Percentiles rank a stretch among this genome's conserved stretches.
phyloP scores from a whole-genome alignment of 1,140 invertebrate species.

The Ylistrum balloti region DNA sequence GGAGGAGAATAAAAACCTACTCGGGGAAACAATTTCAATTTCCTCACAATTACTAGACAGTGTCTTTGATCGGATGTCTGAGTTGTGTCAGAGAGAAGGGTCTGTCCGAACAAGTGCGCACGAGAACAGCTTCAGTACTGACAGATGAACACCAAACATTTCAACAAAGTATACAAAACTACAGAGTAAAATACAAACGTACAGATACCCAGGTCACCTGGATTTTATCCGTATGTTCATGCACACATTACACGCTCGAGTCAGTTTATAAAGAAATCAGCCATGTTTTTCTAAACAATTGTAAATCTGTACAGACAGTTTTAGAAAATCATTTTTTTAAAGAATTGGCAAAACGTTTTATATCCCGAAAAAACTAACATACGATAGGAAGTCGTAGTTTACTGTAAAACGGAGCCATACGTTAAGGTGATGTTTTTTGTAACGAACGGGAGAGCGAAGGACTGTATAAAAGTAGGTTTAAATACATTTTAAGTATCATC shows the following conservation, averaged over 20 bases:
- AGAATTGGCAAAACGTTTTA: too few species aligned
- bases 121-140: not conserved
- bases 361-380: too few species aligned
- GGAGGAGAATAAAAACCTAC: not conserved
- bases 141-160: conserved; percentile 2
- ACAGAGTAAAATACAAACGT: conserved; percentile 24
- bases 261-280: not conserved
- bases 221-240: not conserved
- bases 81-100: not conserved
- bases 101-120: not conserved
- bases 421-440: too few species aligned
- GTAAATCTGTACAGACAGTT: not conserved
- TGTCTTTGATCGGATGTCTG: conserved; percentile 21
- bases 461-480: not conserved
- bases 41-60: conserved; percentile 14
- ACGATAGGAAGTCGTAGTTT: too few species aligned
- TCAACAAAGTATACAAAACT: conserved; percentile 10
- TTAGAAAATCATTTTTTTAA: not conserved
- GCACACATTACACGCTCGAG: too few species aligned
- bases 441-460: too few species aligned
- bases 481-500: conserved; percentile 8
- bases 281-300: not conserved
- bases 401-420: too few species aligned
- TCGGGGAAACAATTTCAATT: conserved; percentile 35
- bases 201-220: conserved; percentile 13